Evolutionary conservation across 1,140 invertebrate species (phyloP).

Genomic region (Mylabris phalerata): DNA sequence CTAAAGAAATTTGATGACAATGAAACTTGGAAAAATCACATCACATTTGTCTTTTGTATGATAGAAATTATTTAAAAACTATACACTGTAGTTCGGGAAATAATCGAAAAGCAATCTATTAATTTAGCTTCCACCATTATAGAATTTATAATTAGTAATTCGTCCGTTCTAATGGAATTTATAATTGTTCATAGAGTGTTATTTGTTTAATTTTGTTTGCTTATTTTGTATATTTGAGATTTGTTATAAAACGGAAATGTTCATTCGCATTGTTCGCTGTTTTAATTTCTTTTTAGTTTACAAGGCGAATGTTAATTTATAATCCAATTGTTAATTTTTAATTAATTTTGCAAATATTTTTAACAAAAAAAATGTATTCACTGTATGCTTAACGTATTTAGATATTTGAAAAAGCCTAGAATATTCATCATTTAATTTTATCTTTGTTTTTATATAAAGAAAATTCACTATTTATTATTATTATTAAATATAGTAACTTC

Average conservation of each 20-base stretch:
- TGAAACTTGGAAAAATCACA: not conserved
- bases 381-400: slow-evolving; percentile 32
- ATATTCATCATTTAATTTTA: slow-evolving; percentile 14
- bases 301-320: too few species aligned
- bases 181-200: too few species aligned
- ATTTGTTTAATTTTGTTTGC: too few species aligned
- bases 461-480: slow-evolving; percentile 16
- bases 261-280: too few species aligned
- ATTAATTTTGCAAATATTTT: not conserved
- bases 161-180: too few species aligned
- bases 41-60: not conserved
- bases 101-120: slow-evolving; percentile 4
- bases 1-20: too few species aligned
- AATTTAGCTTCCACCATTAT: too few species aligned
- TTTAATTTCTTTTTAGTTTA: too few species aligned
- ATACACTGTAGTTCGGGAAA: slow-evolving; percentile 1
- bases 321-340: too few species aligned
- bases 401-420: slow-evolving; percentile 28
- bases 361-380: not conserved
- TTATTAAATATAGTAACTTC: slow-evolving; percentile 22
- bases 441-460: slow-evolving; percentile 16
- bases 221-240: too few species aligned
- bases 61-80: not conserved
- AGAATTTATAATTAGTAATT: too few species aligned
- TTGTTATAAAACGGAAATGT: too few species aligned